Conservation (phyloP, 2,113 vertebrate species). For the Hystrix brachyura region DNA sequence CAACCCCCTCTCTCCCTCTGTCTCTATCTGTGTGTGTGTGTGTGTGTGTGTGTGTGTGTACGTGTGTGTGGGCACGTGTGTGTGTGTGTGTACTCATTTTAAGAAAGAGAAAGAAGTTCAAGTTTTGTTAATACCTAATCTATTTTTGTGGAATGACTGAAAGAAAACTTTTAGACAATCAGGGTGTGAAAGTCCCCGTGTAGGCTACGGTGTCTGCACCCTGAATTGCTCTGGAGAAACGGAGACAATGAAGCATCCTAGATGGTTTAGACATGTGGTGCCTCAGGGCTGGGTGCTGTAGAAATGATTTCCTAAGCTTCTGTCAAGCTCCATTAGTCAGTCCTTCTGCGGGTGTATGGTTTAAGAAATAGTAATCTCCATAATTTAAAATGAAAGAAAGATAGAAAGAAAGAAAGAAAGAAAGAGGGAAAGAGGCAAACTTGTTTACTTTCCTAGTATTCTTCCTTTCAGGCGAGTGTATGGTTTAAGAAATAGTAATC, state of each 20-base stretch:
- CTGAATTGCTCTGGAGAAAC: not conserved
- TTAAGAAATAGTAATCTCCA: slow-evolving; percentile 39
- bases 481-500: slow-evolving; percentile 33
- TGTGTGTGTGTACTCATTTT: not conserved
- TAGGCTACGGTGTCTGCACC: not conserved
- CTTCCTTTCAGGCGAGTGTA: no score
- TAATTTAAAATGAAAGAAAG: slow-evolving; percentile 42
- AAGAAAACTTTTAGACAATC: not conserved
- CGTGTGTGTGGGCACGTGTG: not conserved
- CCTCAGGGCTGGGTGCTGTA: not conserved
- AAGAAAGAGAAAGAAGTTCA: not conserved
- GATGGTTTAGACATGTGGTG: slow-evolving; percentile 9
- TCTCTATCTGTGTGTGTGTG: not conserved
- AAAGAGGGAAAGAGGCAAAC: no score
- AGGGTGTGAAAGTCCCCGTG: not conserved
- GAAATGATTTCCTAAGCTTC: slow-evolving; percentile 54
- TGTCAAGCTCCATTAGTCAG: slow-evolving; percentile 63
- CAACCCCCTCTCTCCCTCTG: not conserved
- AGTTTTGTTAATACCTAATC: not conserved
- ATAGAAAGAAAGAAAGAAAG: not conserved
- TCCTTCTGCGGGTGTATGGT: not conserved
- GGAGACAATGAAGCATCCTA: not conserved
- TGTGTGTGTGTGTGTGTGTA: not conserved
- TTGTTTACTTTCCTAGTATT: no score
- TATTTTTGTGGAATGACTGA: not conserved